phyloP scores from a whole-genome alignment of 2,113 vertebrate species.

The Anthoscopus minutus region DNA sequence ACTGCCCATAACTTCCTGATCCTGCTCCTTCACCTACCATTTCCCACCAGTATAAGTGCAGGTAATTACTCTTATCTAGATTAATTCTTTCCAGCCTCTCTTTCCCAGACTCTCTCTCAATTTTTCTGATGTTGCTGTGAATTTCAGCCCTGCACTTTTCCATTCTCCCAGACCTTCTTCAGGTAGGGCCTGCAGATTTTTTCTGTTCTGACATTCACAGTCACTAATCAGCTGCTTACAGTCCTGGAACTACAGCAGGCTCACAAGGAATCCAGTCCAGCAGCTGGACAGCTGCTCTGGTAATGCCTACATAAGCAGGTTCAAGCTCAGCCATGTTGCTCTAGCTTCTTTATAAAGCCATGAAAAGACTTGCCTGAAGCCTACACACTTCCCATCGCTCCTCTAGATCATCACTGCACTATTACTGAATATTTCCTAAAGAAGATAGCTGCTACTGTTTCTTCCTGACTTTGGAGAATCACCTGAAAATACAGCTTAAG shows the following conservation, averaged over 20 bases:
- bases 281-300: neutral
- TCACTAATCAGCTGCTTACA: neutral
- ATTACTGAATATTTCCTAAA: neutral
- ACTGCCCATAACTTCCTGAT: neutral
- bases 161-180: neutral
- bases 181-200: neutral
- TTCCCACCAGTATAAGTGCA: neutral
- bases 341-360: neutral
- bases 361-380: neutral
- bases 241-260: neutral
- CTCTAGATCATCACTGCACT: neutral
- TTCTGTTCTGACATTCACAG: neutral
- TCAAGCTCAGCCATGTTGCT: neutral
- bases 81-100: neutral
- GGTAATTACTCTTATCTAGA: neutral
- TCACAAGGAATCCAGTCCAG: neutral
- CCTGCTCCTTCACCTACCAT: neutral
- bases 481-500: neutral
- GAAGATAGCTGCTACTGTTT: neutral
- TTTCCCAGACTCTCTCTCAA: neutral
- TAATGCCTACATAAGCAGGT: neutral
- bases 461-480: neutral
- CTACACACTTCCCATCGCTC: neutral
- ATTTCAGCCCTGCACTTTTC: neutral
- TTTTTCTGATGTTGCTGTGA: neutral